Percentiles rank a stretch among this genome's conserved stretches.
Evolutionary conservation across 2,888 invertebrate genomes (phyloP).

Genomic region (Metellina segmentata): DNA sequence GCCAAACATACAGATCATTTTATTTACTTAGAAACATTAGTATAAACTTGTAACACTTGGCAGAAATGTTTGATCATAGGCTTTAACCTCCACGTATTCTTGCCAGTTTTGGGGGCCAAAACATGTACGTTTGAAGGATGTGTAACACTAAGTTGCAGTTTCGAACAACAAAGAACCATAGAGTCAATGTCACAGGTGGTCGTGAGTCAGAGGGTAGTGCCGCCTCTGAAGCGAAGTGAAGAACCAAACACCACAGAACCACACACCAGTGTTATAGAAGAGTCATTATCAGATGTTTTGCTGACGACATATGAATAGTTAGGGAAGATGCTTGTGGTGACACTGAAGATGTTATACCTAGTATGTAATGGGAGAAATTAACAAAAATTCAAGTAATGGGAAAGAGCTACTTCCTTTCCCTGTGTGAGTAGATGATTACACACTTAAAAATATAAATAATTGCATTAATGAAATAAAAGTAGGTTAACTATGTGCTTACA

Average conservation of each 20-base stretch:
- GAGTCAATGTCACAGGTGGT: background rate
- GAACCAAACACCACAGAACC: constrained; percentile 16
- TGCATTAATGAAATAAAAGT: too few species aligned
- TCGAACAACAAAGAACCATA: constrained; percentile 29
- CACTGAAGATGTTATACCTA: background rate
- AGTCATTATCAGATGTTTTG: background rate
- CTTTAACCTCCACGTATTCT: constrained; percentile 29
- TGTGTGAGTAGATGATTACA: too few species aligned
- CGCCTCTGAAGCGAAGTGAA: constrained; percentile 14
- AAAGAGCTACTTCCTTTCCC: too few species aligned
- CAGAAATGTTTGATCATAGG: constrained; percentile 72
- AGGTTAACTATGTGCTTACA: too few species aligned
- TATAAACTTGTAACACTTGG: constrained; percentile 75
- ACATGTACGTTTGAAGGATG: constrained; percentile 8
- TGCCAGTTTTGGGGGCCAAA: constrained; percentile 12
- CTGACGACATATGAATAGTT: background rate
- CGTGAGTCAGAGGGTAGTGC: background rate
- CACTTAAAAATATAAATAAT: too few species aligned
- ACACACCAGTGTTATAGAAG: background rate
- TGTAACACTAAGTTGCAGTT: constrained; percentile 52
- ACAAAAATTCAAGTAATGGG: too few species aligned
- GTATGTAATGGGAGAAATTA: too few species aligned
- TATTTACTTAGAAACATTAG: constrained; percentile 72
- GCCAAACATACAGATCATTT: constrained; percentile 75
- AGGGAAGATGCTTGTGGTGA: background rate